Conservation (phyloP, 2,888 invertebrate species). For the Dolomedes plantarius region DNA sequence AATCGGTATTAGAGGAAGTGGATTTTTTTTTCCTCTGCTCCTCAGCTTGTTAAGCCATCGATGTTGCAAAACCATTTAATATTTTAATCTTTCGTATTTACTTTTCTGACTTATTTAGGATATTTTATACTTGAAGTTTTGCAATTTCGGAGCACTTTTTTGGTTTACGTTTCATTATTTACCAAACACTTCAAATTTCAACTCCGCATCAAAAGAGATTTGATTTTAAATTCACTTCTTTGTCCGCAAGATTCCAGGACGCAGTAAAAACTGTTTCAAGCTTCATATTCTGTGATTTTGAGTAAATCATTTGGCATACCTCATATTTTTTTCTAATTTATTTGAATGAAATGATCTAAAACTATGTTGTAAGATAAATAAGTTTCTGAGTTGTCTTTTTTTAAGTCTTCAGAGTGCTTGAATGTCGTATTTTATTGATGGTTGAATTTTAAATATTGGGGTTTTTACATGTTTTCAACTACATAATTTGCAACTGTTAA, state of each 20-base stretch:
- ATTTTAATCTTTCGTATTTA: conserved; percentile 58
- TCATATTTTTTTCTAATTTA: no score
- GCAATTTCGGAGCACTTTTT: conserved; percentile 23
- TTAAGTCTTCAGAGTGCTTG: no score
- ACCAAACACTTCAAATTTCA: conserved; percentile 41
- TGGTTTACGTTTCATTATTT: conserved; percentile 36
- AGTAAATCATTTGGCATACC: no score
- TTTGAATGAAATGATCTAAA: no score
- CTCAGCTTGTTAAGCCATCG: neutral
- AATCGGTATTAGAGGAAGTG: conserved; percentile 29
- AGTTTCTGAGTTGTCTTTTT: no score
- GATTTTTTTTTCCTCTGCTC: conserved; percentile 16
- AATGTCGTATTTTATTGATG: no score
- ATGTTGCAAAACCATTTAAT: conserved; percentile 54
- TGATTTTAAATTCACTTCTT: neutral
- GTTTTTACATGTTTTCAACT: no score
- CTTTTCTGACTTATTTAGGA: conserved; percentile 37
- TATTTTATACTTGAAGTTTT: conserved; percentile 32
- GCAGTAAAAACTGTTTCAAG: no score
- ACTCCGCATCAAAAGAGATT: neutral
- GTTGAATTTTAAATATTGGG: no score
- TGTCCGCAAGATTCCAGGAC: neutral
- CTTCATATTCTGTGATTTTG: no score
- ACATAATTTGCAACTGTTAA: no score
- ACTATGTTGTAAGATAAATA: no score